These are phyloP conservation scores for Cyphomyrus plagiostoma DNA, from an alignment of 2,113 vertebrate genomes.

Conservation along the genomic window DNA sequence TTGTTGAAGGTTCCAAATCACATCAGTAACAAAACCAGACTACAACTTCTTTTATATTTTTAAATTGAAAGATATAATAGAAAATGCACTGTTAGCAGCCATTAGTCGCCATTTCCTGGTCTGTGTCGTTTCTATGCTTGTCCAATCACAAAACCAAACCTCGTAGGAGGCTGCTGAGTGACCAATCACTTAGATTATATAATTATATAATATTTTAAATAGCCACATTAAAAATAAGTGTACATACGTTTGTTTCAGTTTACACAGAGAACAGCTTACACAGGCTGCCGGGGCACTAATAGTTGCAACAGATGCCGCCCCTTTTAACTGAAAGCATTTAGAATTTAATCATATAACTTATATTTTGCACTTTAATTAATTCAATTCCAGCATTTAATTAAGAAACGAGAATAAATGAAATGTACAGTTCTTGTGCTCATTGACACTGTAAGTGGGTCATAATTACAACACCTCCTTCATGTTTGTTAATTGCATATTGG, in stretches of 20 bases:
- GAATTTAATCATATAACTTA: not conserved
- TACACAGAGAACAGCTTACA: not conserved
- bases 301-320: not conserved
- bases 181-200: not conserved
- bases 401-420: not conserved
- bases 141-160: not conserved
- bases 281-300: not conserved
- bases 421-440: not conserved
- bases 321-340: not conserved
- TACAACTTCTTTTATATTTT: not conserved
- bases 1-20: not conserved
- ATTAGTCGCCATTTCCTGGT: not conserved
- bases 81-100: not conserved
- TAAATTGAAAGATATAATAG: not conserved
- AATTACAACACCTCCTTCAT: not conserved
- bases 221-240: not conserved
- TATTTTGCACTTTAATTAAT: not conserved
- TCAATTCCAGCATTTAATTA: not conserved
- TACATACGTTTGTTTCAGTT: not conserved
- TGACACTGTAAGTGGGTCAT: not conserved
- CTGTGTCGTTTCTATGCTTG: not conserved
- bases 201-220: not conserved
- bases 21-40: not conserved
- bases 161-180: not conserved
- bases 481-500: not conserved